Evolutionary conservation across 2,797 vertebrate species (phyloP), one percentile per base, ranked within the genome.

Genomic region (Diplodus puntazzo): DNA sequence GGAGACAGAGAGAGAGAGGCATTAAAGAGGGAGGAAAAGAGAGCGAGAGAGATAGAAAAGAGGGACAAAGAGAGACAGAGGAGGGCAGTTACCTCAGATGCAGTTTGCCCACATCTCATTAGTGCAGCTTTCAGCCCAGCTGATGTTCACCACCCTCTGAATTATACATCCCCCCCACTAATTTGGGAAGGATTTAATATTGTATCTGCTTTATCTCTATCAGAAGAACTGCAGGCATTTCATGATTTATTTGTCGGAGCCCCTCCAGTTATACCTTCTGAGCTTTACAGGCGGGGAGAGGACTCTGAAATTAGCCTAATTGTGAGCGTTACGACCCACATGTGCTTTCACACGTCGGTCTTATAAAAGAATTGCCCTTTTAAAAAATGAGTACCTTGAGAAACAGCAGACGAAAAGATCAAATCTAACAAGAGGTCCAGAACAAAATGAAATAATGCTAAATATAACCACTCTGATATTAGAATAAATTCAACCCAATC

Each of bases 161-260:
- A 94, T 94, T 90, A 94, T 89, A 91, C 89, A 94, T 93, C 27
- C 30, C 55, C 62, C 12, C 79, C 90, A 88, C 90, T 92, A 92
- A 94, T 93, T 94, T 94, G 82, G 86, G 86, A 90, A 86, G 82
- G 84, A 89, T 93, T 93, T 91, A 91, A 90, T 92, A 91, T 87
- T 90, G 84, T 83, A 88, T 89, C 88, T 84, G 86, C 86, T 92
- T 94, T 89, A 90, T 92, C 89, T 91, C 80, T 79, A 90, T 89
- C 84, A 69, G 74, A 69, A 69, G 87, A 84, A 80, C 75, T 83
- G 83, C 87, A 77, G 89, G 83, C 86, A 71, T 84, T 88, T 87
- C 85, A 91, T 93, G 73, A 89, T 90, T 92, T 88, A 91, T 92
- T 88, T 85, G 78, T 79, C 57, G 57, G 71, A 79, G 82, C 27